Conservation (phyloP, 1,140 invertebrate genomes). For the Zaprionus nigranus region DNA sequence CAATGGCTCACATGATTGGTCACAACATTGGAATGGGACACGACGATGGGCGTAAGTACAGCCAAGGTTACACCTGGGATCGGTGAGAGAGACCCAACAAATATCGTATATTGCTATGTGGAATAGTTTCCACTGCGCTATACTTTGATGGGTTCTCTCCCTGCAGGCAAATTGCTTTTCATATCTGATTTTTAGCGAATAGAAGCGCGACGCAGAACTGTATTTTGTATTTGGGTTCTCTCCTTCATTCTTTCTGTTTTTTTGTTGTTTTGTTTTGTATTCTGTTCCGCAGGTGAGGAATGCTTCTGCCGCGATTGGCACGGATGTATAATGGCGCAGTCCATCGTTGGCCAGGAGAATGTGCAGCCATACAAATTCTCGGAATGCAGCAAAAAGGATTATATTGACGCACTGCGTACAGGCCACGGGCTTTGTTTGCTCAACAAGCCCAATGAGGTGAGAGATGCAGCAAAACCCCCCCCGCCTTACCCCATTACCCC, state of each 20-base stretch:
- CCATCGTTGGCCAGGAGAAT: constrained; percentile 95
- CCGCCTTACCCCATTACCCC: background rate
- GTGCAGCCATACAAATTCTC: constrained; percentile 97
- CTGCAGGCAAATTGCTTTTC: background rate
- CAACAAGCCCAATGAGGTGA: constrained; percentile 96
- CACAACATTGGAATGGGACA: constrained; percentile 98
- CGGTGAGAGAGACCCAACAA: too few relatives aligned
- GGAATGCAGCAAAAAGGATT: constrained; percentile 94
- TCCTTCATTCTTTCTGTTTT: background rate
- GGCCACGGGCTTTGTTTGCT: constrained; percentile 94
- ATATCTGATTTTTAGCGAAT: constrained; percentile 1
- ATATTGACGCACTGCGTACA: constrained; percentile 91
- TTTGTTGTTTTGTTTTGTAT: background rate
- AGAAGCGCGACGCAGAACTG: background rate
- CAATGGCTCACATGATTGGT: constrained; percentile 98
- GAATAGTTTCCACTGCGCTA: background rate
- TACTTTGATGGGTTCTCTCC: too few relatives aligned
- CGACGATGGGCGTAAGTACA: constrained; percentile 92
- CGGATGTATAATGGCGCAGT: constrained; percentile 97
- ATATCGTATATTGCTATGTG: too few relatives aligned
- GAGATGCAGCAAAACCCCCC: constrained; percentile 39
- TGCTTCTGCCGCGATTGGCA: constrained; percentile 97
- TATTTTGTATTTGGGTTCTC: background rate
- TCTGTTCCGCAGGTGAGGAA: constrained; percentile 85
- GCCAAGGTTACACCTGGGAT: background rate